Evolutionary conservation across 1,140 invertebrate genomes (phyloP).

Genomic region (Aricia agestis): DNA sequence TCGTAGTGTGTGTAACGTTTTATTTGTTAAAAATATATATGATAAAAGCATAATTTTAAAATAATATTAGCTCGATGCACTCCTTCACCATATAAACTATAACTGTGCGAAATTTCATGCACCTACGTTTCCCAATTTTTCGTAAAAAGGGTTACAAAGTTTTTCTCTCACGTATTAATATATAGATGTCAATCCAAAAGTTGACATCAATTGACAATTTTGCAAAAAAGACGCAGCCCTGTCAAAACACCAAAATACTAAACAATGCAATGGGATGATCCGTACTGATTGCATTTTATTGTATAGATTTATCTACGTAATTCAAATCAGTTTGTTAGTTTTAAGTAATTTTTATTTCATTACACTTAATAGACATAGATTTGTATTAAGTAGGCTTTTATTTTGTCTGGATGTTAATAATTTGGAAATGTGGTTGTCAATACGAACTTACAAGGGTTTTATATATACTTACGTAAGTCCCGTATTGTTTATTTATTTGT

Average conservation of each 20-base stretch:
- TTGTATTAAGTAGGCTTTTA: constrained; percentile 23
- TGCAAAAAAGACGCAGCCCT: background rate
- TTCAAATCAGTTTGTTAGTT: constrained; percentile 11
- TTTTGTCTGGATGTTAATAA: constrained; percentile 17
- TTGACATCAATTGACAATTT: background rate
- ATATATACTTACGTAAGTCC: background rate
- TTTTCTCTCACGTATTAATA: too few relatives aligned
- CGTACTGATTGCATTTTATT: constrained; percentile 19
- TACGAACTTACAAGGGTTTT: background rate
- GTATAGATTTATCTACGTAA: constrained; percentile 20
- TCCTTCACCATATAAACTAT: too few relatives aligned
- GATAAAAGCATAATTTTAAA: too few relatives aligned
- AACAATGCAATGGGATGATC: constrained; percentile 14
- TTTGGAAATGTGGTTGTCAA: constrained; percentile 17
- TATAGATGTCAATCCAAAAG: too few relatives aligned
- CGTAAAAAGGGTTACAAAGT: too few relatives aligned
- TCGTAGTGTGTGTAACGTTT: too few relatives aligned
- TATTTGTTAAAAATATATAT: too few relatives aligned
- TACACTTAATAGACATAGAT: constrained; percentile 16
- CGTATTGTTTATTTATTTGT: background rate
- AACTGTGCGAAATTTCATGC: too few relatives aligned
- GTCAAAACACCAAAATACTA: background rate
- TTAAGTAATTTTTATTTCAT: constrained; percentile 19
- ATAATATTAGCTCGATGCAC: too few relatives aligned
- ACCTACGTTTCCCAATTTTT: too few relatives aligned